phyloP scores from a whole-genome alignment of 2,113 vertebrate species.

The Gulo gulo region DNA sequence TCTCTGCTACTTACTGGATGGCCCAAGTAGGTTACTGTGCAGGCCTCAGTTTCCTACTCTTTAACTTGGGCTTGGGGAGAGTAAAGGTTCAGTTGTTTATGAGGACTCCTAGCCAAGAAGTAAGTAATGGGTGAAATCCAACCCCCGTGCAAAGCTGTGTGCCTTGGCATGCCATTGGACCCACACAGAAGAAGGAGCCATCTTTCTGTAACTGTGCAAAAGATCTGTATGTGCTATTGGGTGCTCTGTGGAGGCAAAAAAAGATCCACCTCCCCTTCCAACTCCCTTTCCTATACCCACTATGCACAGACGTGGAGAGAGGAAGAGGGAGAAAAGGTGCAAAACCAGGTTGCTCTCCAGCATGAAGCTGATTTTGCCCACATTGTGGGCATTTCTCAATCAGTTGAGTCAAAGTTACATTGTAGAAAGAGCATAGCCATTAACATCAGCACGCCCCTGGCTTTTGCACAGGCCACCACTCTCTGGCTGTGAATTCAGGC shows the following conservation, averaged over 20 bases:
- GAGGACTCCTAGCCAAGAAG: neutral
- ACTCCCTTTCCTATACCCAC: neutral
- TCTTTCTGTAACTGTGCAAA: neutral
- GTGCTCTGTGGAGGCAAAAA: neutral
- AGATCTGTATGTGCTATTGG: neutral
- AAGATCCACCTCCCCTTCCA: neutral
- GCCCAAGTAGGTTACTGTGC: neutral
- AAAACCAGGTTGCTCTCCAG: rapidly evolving
- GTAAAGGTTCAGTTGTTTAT: too few species aligned
- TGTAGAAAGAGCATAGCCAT: rapidly evolving
- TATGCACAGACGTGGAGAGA: neutral
- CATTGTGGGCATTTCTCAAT: rapidly evolving
- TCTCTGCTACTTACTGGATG: neutral
- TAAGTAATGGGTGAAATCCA: neutral
- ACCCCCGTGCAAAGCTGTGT: neutral
- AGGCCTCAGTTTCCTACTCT: neutral
- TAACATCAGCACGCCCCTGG: rapidly evolving
- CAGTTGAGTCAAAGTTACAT: rapidly evolving
- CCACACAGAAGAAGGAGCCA: rapidly evolving
- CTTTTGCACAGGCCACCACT: rapidly evolving
- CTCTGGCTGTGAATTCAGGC: rapidly evolving
- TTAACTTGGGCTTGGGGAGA: neutral
- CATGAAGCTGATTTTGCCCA: too few species aligned
- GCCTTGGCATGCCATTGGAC: rapidly evolving
- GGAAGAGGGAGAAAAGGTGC: too few species aligned